Evolutionary conservation across 2,888 invertebrate genomes (phyloP), one percentile per base, ranked within the genome.

Genomic region (Euphydryas editha): DNA sequence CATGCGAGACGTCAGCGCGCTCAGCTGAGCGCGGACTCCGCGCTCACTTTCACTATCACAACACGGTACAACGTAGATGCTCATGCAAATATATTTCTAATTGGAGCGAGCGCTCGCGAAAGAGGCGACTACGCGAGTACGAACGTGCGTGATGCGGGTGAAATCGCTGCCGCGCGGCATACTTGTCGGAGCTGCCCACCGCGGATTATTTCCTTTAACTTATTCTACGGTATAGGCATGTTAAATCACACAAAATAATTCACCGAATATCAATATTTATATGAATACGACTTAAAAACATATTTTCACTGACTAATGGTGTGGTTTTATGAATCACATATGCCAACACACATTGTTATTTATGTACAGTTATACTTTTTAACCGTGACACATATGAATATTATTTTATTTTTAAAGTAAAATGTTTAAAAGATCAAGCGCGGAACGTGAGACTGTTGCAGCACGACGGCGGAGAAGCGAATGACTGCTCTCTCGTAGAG

Each of bases 121-220:
- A 76, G 79, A 76, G 73, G 75, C 81, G 78, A 78, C 78, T 81
- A 79, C 79, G 84, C 77, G 78, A 79, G 78, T 75, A 78, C 84
- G 85, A 83, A 86, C 85, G 85, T 87, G 90, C 92, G 90, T 91
- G 89, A 86, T 86, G 84, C 83, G 75, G 82, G 90, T 80, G 92
- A 92, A 92, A 92, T 92, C 92, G 86, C 58, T 68, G 61, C 59
- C 70, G 69, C 73, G 75, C 83, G 88, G 78, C 89, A 88, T 87
- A 89, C 88, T 88, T 89, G 81, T 77, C 77, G 72, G 69, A 76
- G 75, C 80, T 74, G 87, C 86, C 89, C 88, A 88, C 87, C 77
- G 84, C 75, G 70, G 73, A 74, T 75, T 73, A 59, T 75, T 77
- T 79, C 80, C 63, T 64, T 54, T 17, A 20, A 47, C 36, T 59